phyloP scores from a whole-genome alignment of 2,797 vertebrate genomes.

The Gymnocypris eckloni region DNA sequence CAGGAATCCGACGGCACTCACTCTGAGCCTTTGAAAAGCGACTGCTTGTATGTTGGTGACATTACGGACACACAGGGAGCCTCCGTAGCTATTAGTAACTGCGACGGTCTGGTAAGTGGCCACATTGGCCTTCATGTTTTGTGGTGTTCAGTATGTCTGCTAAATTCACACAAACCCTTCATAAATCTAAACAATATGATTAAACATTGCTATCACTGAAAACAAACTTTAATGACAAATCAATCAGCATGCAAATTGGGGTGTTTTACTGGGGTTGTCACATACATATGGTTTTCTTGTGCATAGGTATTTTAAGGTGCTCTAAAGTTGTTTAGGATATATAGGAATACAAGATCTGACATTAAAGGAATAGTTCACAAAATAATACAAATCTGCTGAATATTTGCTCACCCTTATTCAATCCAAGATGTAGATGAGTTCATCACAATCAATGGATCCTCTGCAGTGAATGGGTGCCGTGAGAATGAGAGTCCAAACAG shows the following conservation, averaged over 20 bases:
- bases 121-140: conserved; percentile 37
- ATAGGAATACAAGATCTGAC: background rate
- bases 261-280: background rate
- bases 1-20: conserved; percentile 74
- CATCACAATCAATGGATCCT: too few relatives aligned
- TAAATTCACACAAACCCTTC: background rate
- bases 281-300: background rate
- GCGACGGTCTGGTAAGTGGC: conserved; percentile 91
- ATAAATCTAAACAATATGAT: background rate
- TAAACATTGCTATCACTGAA: background rate
- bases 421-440: background rate
- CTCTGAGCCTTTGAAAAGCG: conserved; percentile 67
- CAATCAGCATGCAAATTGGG: background rate
- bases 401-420: background rate
- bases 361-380: background rate
- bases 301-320: background rate
- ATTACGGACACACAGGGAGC: conserved; percentile 85
- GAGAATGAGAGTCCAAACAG: too few relatives aligned
- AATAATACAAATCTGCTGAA: background rate
- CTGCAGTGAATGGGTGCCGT: too few relatives aligned
- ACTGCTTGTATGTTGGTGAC: conserved; percentile 90
- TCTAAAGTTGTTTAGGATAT: background rate
- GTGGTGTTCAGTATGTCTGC: background rate
- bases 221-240: background rate
- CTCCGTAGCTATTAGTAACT: conserved; percentile 94